These are phyloP conservation scores for Reticulitermes lucifugus DNA, from an alignment of 2,888 invertebrate genomes.

Conservation along the genomic window DNA sequence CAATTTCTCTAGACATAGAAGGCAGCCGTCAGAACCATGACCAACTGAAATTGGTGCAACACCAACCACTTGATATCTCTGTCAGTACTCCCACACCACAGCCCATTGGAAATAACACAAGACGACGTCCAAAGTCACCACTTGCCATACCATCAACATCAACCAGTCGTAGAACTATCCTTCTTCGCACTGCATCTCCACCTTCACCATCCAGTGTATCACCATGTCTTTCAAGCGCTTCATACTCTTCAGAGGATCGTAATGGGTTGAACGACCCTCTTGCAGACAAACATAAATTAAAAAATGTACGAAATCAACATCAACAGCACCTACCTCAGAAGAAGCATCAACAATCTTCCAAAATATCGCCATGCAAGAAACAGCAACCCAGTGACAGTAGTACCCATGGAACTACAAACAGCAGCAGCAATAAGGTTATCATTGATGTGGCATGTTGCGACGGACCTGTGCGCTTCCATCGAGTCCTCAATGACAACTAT, in stretches of 20 bases:
- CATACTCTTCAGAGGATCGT: constrained; percentile 34
- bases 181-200: constrained; percentile 36
- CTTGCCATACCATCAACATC: constrained; percentile 52
- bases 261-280: constrained; percentile 10
- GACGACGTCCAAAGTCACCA: constrained; percentile 50
- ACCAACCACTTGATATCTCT: not conserved
- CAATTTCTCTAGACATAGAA: not conserved
- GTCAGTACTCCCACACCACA: constrained; percentile 57
- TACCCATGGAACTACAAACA: constrained; percentile 48
- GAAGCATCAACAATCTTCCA: constrained; percentile 13
- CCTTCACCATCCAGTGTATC: constrained; percentile 42
- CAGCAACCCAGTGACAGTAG: not conserved
- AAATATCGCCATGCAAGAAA: not conserved
- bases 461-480: constrained; percentile 88
- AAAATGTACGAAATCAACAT: constrained; percentile 10
- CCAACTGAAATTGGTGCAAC: not conserved
- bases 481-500: constrained; percentile 87
- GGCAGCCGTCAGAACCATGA: not conserved
- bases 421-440: constrained; percentile 68
- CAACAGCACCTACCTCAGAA: not conserved
- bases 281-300: constrained; percentile 11
- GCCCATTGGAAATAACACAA: constrained; percentile 56
- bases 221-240: constrained; percentile 46
- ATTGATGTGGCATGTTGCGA: constrained; percentile 93
- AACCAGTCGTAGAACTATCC: constrained; percentile 46